Base-by-base conservation (phyloP, 37 sponge, comb jelly and placozoan genomes). In the Spongia lamella region DNA sequence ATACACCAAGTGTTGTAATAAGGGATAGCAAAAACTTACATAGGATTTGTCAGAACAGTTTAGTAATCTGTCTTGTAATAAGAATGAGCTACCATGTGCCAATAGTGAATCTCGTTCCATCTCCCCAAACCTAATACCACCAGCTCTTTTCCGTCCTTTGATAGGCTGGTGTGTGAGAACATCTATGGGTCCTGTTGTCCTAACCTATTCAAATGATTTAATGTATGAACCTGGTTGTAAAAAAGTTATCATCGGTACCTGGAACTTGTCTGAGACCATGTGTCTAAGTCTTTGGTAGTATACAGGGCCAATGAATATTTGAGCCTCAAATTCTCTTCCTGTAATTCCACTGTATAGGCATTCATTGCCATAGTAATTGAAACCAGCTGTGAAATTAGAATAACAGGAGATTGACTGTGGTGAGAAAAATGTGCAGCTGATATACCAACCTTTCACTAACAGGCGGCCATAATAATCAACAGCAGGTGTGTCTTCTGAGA, bases 231-330 rank as follows among this genome's bases (percentile, higher is more conserved):
- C 9, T 43, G 5, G 47, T 43, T 13, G 47, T 5, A 5, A 13
- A 43, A 43, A 57, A 26, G 13, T 16, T 7, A 16, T 57, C 7
- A 33, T 1, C 15, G 1, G 1, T 39, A 94, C 95, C 84, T 97
- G 98, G 58, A 88, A 97, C 71, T 97, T 97, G 69, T 97, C 98
- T 0, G 95, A 79, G 17, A 97, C 93, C 98, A 97, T 97, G 77
- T 97, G 98, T 31, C 98, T 88, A 40, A 97, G 68, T 37, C 98
- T 68, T 65, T 97, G 98, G 62, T 97, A 97, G 79, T 97, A 97
- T 22, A 97, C 88, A 4, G 79, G 76, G 9, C 98, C 98, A 57
- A 97, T 72, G 77, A 97, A 97, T 24, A 97, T 92, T 58, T 97
- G 87, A 39, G 93, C 92, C 39, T 97, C 98, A 38, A 97, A 86